These are phyloP conservation scores for Entosphenus tridentatus DNA, from an alignment of 2,113 vertebrate genomes.

Conservation along the genomic window DNA sequence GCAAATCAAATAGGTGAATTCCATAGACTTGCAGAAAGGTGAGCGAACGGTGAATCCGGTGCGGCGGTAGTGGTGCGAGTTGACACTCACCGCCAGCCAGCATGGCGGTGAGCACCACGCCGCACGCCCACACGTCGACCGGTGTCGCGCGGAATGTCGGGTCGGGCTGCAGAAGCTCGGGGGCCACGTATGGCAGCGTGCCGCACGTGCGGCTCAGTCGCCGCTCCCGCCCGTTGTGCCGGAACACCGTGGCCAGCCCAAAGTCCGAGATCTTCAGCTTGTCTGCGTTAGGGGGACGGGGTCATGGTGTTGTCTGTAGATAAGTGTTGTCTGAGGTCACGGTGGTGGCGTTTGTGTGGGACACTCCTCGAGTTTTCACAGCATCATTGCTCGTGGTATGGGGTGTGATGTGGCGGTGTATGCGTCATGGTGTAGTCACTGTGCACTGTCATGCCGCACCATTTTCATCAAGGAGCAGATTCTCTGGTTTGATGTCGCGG, in stretches of 20 bases:
- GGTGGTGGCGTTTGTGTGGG: no score
- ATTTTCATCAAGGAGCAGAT: slow-evolving; percentile 51
- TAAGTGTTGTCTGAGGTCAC: no score
- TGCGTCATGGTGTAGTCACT: no score
- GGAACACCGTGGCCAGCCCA: slow-evolving; percentile 74
- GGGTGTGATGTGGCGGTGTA: no score
- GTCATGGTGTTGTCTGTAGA: not conserved
- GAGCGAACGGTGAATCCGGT: no score
- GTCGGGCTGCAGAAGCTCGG: slow-evolving; percentile 45
- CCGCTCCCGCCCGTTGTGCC: slow-evolving; percentile 53
- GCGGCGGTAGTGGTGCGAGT: no score
- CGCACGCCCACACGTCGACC: slow-evolving; percentile 78
- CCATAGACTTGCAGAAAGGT: no score
- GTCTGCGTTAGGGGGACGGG: slow-evolving; percentile 23
- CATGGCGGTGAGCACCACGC: slow-evolving; percentile 89
- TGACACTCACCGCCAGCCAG: slow-evolving; percentile 51
- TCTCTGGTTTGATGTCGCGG: slow-evolving; percentile 87
- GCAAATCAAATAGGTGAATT: no score
- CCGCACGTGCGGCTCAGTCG: slow-evolving; percentile 53
- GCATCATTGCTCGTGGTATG: no score
- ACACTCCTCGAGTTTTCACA: no score
- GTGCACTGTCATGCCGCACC: no score
- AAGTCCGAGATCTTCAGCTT: slow-evolving; percentile 88
- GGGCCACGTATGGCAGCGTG: slow-evolving; percentile 79
- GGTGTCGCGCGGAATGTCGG: slow-evolving; percentile 54